These are phyloP conservation scores for Nomada fabriciana DNA, from an alignment of 2,888 invertebrate genomes.

Conservation along the genomic window DNA sequence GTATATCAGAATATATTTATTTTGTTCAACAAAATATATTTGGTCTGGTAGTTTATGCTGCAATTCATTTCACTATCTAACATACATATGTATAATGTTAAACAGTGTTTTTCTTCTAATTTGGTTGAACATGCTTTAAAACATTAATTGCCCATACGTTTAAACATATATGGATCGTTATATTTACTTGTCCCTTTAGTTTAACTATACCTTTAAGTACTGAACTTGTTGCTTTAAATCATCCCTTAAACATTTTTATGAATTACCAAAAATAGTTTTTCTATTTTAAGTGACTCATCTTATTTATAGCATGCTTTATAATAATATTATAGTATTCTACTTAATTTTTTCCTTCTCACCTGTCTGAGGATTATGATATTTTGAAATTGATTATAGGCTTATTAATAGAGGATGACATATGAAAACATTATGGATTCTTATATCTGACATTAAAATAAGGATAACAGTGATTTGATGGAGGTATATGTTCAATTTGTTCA, in stretches of 20 bases:
- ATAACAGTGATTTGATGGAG: not conserved
- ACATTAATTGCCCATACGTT: not conserved
- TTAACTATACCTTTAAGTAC: not conserved
- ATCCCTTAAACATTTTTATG: conserved; percentile 27
- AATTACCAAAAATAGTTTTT: conserved; percentile 32
- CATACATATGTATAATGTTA: not conserved
- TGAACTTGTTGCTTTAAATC: not conserved
- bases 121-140: not conserved
- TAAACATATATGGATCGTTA: conserved; percentile 4
- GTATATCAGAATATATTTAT: no score
- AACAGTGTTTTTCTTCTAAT: not conserved
- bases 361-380: not conserved
- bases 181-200: conserved; percentile 2
- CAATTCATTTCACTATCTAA: not conserved
- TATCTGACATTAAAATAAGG: conserved; percentile 1
- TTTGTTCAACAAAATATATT: conserved; percentile 1
- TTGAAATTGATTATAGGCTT: conserved; percentile 1
- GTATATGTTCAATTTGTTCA: conserved; percentile 10
- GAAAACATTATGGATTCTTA: conserved; percentile 18
- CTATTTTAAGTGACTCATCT: conserved; percentile 18
- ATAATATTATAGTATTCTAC: conserved; percentile 15
- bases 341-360: not conserved
- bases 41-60: not conserved
- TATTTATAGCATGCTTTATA: conserved; percentile 29
- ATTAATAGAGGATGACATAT: conserved; percentile 1